These are phyloP conservation scores for Petaurus breviceps DNA, from an alignment of 2,113 vertebrate species.

Conservation along the genomic window DNA sequence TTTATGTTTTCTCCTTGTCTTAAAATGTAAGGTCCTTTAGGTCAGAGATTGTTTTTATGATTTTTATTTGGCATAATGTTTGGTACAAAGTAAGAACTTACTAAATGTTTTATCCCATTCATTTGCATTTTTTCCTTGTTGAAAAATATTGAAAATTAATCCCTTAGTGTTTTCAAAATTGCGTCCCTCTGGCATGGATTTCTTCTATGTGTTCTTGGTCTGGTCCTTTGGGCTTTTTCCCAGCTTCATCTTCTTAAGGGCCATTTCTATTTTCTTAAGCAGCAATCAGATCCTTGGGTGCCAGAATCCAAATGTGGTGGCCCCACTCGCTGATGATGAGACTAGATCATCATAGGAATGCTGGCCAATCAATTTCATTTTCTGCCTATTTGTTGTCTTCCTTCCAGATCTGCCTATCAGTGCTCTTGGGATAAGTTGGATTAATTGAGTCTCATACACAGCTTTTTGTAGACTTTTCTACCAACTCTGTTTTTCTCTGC, in stretches of 20 bases:
- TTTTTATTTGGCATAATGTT: not conserved
- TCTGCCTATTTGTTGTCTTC: not conserved
- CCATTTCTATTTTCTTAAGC: not conserved
- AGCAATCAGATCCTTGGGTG: not conserved
- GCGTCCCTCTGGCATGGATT: not conserved
- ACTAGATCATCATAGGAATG: not conserved
- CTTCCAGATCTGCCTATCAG: not conserved
- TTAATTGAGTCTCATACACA: not conserved
- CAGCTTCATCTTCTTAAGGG: not conserved
- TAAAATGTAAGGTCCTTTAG: not conserved
- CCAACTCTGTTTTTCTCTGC: not conserved
- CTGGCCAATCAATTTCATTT: not conserved
- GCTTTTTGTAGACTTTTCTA: not conserved
- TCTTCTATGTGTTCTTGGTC: not conserved
- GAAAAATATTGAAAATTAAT: not conserved
- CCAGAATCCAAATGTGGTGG: not conserved
- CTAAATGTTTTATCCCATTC: not conserved
- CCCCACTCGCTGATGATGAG: not conserved
- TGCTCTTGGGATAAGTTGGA: not conserved
- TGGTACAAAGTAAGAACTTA: not conserved
- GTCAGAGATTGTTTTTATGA: not conserved
- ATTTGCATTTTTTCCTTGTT: not conserved
- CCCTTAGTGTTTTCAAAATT: not conserved
- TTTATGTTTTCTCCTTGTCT: not conserved
- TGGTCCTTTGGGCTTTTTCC: not conserved